Evolutionary conservation across 2,888 invertebrate genomes (phyloP).

Genomic region (Sphecodes monilicornis): DNA sequence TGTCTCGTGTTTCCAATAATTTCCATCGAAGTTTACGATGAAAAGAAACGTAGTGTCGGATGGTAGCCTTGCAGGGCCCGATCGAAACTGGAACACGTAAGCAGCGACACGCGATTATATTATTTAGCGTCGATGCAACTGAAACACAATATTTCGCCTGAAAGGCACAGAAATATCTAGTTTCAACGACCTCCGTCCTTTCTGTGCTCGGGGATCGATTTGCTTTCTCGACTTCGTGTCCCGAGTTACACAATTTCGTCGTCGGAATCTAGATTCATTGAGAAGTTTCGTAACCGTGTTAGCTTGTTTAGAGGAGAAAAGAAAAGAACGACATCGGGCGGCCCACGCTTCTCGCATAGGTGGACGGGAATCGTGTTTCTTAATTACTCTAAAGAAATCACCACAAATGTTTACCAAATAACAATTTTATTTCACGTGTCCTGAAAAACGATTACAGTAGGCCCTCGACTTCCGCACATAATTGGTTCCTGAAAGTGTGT

Average conservation of each 20-base stretch:
- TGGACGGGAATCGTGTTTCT: conserved; percentile 24
- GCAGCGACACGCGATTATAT: conserved; percentile 29
- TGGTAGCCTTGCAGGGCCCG: conserved; percentile 38
- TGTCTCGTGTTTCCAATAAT: conserved; percentile 10
- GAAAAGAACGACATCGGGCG: conserved; percentile 64
- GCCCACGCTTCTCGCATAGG: conserved; percentile 34
- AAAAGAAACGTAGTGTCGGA: conserved; percentile 18
- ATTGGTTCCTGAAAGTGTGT: too few species aligned
- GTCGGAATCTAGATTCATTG: conserved; percentile 70
- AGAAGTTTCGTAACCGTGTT: conserved; percentile 68
- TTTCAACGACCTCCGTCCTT: conserved; percentile 38
- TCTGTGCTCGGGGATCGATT: conserved; percentile 49
- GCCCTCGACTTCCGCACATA: too few species aligned
- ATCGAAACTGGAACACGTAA: conserved; percentile 37
- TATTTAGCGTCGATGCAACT: conserved; percentile 34
- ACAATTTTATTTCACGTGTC: background rate
- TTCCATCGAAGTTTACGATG: background rate
- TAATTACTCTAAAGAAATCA: conserved; percentile 10
- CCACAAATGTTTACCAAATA: background rate
- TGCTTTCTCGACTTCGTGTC: conserved; percentile 35
- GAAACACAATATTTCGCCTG: conserved; percentile 19
- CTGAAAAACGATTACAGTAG: background rate
- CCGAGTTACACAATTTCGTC: conserved; percentile 56
- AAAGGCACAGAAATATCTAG: conserved; percentile 47
- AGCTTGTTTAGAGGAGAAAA: conserved; percentile 66